These are phyloP conservation scores for Cichladusa arquata DNA, from an alignment of 2,113 vertebrate species.

Conservation along the genomic window DNA sequence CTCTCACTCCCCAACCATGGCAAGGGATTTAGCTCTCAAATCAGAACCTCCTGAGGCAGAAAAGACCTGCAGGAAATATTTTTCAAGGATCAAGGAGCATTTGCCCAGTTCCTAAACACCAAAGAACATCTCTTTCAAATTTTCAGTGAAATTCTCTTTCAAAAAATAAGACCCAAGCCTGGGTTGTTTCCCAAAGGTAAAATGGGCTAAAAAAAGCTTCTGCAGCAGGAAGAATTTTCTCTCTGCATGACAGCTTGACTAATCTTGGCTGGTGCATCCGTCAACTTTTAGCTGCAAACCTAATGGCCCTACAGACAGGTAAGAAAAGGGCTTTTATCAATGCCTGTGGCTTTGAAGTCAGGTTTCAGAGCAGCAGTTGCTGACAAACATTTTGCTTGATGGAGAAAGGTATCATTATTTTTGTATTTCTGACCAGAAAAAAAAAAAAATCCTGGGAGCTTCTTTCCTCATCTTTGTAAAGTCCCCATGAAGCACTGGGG, in stretches of 20 bases:
- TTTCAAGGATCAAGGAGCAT: background rate
- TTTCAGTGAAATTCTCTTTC: background rate
- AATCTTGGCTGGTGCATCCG: background rate
- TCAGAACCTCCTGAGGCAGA: background rate
- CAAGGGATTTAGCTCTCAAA: background rate
- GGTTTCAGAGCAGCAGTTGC: background rate
- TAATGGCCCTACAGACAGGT: background rate
- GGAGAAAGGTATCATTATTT: background rate
- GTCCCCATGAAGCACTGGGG: background rate
- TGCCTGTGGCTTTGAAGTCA: background rate
- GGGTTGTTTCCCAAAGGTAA: background rate
- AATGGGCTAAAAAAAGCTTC: background rate
- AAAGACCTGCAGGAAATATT: background rate
- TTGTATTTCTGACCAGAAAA: background rate
- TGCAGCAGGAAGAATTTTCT: background rate
- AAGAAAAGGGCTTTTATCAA: background rate
- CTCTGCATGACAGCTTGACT: background rate
- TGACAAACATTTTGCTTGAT: background rate
- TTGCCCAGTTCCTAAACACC: background rate
- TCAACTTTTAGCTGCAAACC: background rate
- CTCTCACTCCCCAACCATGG: accelerated
- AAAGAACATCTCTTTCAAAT: background rate
- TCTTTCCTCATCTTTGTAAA: background rate
- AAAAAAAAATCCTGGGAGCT: background rate
- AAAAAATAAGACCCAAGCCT: background rate